Evolutionary conservation across 1,140 invertebrate genomes (phyloP).

Genomic region (Megathymus violae): DNA sequence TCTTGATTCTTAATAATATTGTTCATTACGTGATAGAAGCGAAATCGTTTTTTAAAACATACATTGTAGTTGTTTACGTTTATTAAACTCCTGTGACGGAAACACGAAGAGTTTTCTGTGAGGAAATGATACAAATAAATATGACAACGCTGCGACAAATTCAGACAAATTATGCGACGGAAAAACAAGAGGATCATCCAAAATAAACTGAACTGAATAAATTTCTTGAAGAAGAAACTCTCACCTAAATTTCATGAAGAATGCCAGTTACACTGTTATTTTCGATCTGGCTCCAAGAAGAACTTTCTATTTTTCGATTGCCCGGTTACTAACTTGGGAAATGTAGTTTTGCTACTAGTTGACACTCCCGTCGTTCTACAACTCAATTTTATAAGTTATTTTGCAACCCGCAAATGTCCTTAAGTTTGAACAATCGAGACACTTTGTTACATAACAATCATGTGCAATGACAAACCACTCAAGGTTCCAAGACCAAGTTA

Average conservation of each 20-base stretch:
- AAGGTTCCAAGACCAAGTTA: constrained; percentile 1
- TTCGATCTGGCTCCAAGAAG: constrained; percentile 54
- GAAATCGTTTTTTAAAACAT: background rate
- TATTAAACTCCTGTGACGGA: background rate
- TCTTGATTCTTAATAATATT: background rate
- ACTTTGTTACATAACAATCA: constrained; percentile 22
- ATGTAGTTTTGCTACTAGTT: constrained; percentile 74
- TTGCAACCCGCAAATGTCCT: constrained; percentile 62
- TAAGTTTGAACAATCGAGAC: constrained; percentile 49
- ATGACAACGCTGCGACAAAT: constrained; percentile 12
- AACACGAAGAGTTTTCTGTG: constrained; percentile 2
- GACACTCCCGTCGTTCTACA: constrained; percentile 56
- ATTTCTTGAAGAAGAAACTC: constrained; percentile 60
- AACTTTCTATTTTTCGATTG: constrained; percentile 82
- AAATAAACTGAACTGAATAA: constrained; percentile 67
- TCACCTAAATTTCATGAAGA: constrained; percentile 74
- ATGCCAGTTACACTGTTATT: constrained; percentile 76
- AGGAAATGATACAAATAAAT: constrained; percentile 14
- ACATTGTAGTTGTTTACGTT: background rate
- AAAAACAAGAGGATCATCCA: constrained; percentile 37
- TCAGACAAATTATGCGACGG: constrained; percentile 16
- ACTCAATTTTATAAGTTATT: constrained; percentile 73
- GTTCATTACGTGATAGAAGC: background rate
- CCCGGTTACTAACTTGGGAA: constrained; percentile 75
- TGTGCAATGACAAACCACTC: constrained; percentile 11